These are phyloP conservation scores for Epinephelus coioides DNA, from an alignment of 2,797 vertebrate genomes.

Conservation along the genomic window DNA sequence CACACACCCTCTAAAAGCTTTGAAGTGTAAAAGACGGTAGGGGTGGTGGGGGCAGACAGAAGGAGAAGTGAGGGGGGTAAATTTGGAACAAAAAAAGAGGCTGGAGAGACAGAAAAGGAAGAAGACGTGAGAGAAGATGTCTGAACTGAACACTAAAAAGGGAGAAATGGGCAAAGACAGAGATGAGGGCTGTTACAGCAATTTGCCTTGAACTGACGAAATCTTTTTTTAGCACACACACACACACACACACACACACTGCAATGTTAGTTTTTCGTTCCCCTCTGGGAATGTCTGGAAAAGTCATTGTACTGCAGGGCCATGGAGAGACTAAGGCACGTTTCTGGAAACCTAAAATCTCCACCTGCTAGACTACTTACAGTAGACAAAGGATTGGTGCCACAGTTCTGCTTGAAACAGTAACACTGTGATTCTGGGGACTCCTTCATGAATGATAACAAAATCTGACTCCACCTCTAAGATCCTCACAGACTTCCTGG, in stretches of 20 bases:
- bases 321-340: slow-evolving; percentile 22
- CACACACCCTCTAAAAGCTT: slow-evolving; percentile 69
- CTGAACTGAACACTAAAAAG: slow-evolving; percentile 37
- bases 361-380: slow-evolving; percentile 58
- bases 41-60: slow-evolving; percentile 45
- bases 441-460: slow-evolving; percentile 37
- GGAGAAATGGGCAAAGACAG: slow-evolving; percentile 34
- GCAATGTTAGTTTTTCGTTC: slow-evolving; percentile 34
- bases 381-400: slow-evolving; percentile 38
- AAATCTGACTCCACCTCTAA: slow-evolving; percentile 32
- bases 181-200: slow-evolving; percentile 41
- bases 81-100: slow-evolving; percentile 48
- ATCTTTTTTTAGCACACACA: slow-evolving; percentile 32
- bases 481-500: slow-evolving; percentile 36
- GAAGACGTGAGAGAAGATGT: slow-evolving; percentile 50
- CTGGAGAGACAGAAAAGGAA: slow-evolving; percentile 22
- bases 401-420: slow-evolving; percentile 19
- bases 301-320: slow-evolving; percentile 52
- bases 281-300: slow-evolving; percentile 53
- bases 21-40: slow-evolving; percentile 65
- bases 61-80: slow-evolving; percentile 6
- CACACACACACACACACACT: slow-evolving; percentile 7
- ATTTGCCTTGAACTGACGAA: slow-evolving; percentile 36
- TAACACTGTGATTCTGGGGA: slow-evolving; percentile 34
- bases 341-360: slow-evolving; percentile 46